Evolutionary conservation across 64 coral and sea anemone species (phyloP).

Genomic region (Anthopleura sola): DNA sequence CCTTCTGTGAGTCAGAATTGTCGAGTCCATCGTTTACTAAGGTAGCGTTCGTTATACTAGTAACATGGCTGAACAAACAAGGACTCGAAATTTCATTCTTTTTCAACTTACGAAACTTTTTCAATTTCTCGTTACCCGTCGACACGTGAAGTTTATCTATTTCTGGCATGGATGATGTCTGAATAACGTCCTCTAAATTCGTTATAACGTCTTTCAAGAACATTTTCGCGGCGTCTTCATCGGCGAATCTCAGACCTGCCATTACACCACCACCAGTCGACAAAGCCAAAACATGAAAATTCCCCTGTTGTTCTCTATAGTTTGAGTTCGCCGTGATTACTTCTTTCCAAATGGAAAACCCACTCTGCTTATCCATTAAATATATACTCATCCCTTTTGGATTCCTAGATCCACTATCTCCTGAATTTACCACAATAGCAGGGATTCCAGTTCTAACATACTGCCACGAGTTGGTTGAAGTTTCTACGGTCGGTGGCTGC

Average conservation of each 20-base stretch:
- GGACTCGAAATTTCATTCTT: slow-evolving; percentile 98
- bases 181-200: slow-evolving; percentile 50
- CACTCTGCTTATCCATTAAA: slow-evolving; percentile 84
- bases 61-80: slow-evolving; percentile 98
- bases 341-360: slow-evolving; percentile 94
- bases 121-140: slow-evolving; percentile 73
- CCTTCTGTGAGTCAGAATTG: slow-evolving; percentile 25
- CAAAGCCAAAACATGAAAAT: slow-evolving; percentile 90
- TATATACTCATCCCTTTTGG: slow-evolving; percentile 77
- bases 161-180: slow-evolving; percentile 53
- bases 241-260: slow-evolving; percentile 87
- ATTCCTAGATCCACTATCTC: slow-evolving; percentile 87
- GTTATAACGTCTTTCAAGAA: slow-evolving; percentile 81
- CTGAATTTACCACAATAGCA: slow-evolving; percentile 80
- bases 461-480: slow-evolving; percentile 78
- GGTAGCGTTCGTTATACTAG: slow-evolving; percentile 80
- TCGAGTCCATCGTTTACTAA: slow-evolving; percentile 42
- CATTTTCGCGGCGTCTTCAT: slow-evolving; percentile 79
- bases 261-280: slow-evolving; percentile 79
- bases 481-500: slow-evolving; percentile 63
- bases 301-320: slow-evolving; percentile 88
- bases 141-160: slow-evolving; percentile 26
- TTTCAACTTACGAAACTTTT: slow-evolving; percentile 97
- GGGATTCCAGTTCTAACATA: slow-evolving; percentile 82
- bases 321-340: slow-evolving; percentile 69